phyloP scores from a whole-genome alignment of 2,888 invertebrate genomes.

The Cenopis cana region DNA sequence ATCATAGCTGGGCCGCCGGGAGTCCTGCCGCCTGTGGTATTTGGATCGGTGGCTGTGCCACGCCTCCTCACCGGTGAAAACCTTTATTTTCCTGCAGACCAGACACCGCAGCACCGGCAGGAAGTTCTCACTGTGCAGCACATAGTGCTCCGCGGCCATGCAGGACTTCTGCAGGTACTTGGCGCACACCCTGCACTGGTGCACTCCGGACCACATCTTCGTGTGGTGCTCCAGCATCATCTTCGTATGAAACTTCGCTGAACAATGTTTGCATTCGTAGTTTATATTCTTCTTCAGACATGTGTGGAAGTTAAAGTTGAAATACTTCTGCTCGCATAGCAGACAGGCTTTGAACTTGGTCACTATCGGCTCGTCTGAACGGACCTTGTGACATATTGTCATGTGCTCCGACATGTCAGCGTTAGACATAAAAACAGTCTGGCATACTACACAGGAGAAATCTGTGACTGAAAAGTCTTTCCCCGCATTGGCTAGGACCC shows the following conservation, averaged over 20 bases:
- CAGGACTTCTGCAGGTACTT: constrained; percentile 49
- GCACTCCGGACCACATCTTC: accelerated
- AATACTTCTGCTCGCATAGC: constrained; percentile 38
- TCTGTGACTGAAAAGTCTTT: not conserved
- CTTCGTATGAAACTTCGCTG: constrained; percentile 50
- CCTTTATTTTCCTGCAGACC: constrained; percentile 47
- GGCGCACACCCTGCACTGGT: constrained; percentile 54
- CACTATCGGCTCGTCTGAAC: constrained; percentile 56
- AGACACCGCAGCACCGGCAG: constrained; percentile 54
- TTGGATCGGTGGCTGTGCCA: constrained; percentile 42
- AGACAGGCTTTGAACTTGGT: constrained; percentile 41
- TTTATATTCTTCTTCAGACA: constrained; percentile 47
- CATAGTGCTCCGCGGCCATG: constrained; percentile 55
- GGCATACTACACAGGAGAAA: constrained; percentile 47
- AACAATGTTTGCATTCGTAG: constrained; percentile 51
- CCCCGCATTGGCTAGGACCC: not conserved
- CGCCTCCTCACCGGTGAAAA: constrained; percentile 44
- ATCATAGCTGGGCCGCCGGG: constrained; percentile 7
- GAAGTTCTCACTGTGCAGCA: constrained; percentile 55
- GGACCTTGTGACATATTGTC: constrained; percentile 50
- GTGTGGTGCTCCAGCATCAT: constrained; percentile 46
- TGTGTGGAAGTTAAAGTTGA: constrained; percentile 45
- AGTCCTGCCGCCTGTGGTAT: constrained; percentile 43
- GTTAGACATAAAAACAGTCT: constrained; percentile 6
- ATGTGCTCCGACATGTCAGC: constrained; percentile 49